Evolutionary conservation across 2,113 vertebrate species (phyloP), one percentile per base, ranked within the genome.

Genomic region (Egretta garzetta): DNA sequence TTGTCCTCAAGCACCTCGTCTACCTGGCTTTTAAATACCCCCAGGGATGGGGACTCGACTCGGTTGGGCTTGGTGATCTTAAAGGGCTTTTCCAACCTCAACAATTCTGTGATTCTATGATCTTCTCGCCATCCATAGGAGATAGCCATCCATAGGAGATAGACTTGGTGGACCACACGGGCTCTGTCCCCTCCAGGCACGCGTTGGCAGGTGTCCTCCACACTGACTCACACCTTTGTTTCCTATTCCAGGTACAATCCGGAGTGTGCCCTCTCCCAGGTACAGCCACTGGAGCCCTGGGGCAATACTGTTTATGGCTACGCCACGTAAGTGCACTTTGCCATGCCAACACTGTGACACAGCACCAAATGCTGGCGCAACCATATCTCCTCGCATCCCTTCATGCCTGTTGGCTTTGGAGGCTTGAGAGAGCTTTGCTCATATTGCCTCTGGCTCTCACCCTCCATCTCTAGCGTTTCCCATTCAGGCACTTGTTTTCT

Each of bases 271-370:
- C 90, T 98, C 41, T 99, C 99, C 39, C 96, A 95, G 66, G 98
- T 99, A 47, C 98, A 92, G 97, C 98, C 99, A 0, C 94, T 98
- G 93, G 97, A 96, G 95, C 99, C 99, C 33, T 97, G 97, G 86
- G 99, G 99, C 55, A 99, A 99, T 82, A 99, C 98, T 0, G 98
- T 99, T 32, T 99, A 99, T 30, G 99, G 99, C 96, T 99, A 99
- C 22, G 99, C 98, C 90, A 99, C 99, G 99, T 99, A 96, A 96
- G 99, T 98, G 90, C 41, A 6, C 81, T 77, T 32, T 41, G 50
- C 22, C 4, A 4, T 60, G 28, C 68, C 63, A 24, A 4, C 28
- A 24, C 23, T 0, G 2, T 45, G 33, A 15, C 35, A 15, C 0
- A 0, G 52, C 30, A 58, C 24, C 14, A 47, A 73, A 17, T 13